phyloP scores from a whole-genome alignment of 1,140 invertebrate species.

The Sitophilus oryzae region DNA sequence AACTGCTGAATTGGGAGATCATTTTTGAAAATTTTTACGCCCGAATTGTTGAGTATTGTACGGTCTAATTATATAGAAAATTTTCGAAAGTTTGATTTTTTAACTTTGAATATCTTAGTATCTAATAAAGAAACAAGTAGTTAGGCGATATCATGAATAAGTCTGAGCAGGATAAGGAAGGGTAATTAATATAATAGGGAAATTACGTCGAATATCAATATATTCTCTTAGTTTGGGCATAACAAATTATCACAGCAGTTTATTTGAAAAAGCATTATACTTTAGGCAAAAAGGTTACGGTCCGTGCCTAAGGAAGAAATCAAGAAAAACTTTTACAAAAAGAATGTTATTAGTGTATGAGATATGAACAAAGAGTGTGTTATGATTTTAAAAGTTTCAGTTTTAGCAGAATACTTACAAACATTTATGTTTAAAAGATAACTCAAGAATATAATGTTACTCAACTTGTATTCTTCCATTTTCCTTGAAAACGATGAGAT shows the following conservation, averaged over 20 bases:
- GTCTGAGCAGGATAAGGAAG: neutral
- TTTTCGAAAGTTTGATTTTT: too few relatives aligned
- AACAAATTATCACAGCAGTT: neutral
- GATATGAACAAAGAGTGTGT: neutral
- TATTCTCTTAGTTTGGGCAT: neutral
- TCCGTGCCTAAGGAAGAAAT: neutral
- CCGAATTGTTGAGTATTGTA: neutral
- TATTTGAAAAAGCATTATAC: neutral
- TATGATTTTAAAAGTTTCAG: neutral
- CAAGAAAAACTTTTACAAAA: neutral
- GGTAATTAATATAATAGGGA: neutral
- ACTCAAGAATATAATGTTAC: neutral
- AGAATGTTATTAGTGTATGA: neutral
- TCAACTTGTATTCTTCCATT: neutral
- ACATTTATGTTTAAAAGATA: too few relatives aligned
- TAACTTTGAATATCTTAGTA: too few relatives aligned
- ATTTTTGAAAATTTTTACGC: neutral
- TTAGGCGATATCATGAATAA: neutral
- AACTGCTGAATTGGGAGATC: neutral
- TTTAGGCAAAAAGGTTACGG: neutral
- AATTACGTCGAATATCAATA: neutral
- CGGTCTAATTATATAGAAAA: neutral
- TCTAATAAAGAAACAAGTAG: neutral
- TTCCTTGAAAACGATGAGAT: neutral
- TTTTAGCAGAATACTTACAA: too few relatives aligned